Base-by-base conservation (phyloP, 1,140 invertebrate genomes). In the Papilio aristodemus region DNA sequence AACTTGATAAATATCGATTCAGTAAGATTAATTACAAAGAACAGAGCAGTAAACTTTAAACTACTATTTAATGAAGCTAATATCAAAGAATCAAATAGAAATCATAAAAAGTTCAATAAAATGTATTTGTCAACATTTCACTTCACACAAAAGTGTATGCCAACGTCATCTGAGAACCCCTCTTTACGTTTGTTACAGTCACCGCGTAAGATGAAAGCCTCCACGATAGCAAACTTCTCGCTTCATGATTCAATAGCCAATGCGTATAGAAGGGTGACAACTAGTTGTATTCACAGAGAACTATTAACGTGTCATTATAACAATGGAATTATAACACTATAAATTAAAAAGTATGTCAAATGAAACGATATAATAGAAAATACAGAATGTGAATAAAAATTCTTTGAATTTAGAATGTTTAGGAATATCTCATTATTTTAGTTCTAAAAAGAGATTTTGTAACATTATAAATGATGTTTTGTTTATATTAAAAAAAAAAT, bases 131-230 rank as follows among this genome's bases (percentile, higher is more conserved):
- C 39, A 59, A 64, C 64, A 71, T 70, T 69, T 68, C 62, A 71
- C 70, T 70, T 73, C 59, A 68, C 41, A 50, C 37, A 67, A 32
- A 63, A 39, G 41, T 39, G 59, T 66, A 54, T 22, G 38, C 27
- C 25, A 63, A 70, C 58, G 50, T 71, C 72, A 70, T 71, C 67
- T 71, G 68, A 32, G 27, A 67, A 69, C 71, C 79, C 80, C 72
- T 54, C 46, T 67, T 62, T 39, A 62, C 72, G 84, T 88, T 87
- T 86, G 84, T 88, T 85, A 90, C 84, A 87, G 86, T 82, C 79
- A 80, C 71, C 80, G 86, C 83, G 80, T 79, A 78, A 85, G 85
- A 87, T 90, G 87, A 87, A 90, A 90, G 87, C 76, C 70, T 64
- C 37, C 6, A 32, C 78, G 77, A 78, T 80, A 87, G 78, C 83